These are phyloP conservation scores for Stegastes partitus DNA, from an alignment of 2,113 vertebrate species.

Conservation along the genomic window DNA sequence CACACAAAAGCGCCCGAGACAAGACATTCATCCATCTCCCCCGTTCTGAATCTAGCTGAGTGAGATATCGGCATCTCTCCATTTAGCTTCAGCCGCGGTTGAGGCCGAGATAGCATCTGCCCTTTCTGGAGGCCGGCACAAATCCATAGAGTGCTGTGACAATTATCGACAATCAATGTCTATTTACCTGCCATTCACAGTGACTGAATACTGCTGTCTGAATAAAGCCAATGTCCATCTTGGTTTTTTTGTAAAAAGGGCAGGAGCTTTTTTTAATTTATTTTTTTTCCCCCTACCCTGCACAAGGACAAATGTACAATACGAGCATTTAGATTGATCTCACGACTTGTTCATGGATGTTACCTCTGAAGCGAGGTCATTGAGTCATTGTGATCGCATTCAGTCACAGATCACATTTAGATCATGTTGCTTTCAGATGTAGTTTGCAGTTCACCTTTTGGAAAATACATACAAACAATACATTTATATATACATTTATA, in stretches of 20 bases:
- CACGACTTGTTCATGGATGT: not conserved
- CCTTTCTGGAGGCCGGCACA: conserved; percentile 67
- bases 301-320: conserved; percentile 47
- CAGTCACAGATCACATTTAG: not conserved
- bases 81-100: conserved; percentile 60
- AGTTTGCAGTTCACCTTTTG: no score
- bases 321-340: conserved; percentile 6
- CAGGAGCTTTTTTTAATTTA: not conserved
- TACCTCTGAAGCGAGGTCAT: conserved; percentile 25
- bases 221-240: conserved; percentile 39
- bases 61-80: conserved; percentile 61
- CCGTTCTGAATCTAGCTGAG: conserved; percentile 31
- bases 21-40: conserved; percentile 41
- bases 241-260: conserved; percentile 46
- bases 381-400: not conserved
- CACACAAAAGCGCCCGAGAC: conserved; percentile 24
- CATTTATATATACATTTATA: no score
- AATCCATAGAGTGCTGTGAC: conserved; percentile 68
- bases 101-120: conserved; percentile 75
- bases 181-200: conserved; percentile 78
- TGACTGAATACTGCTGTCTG: conserved; percentile 65
- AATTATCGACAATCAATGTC: conserved; percentile 77
- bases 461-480: no score
- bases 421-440: no score
- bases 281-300: not conserved